Conservation (phyloP, 2,888 invertebrate genomes). For the Drosophila stalkeri region DNA sequence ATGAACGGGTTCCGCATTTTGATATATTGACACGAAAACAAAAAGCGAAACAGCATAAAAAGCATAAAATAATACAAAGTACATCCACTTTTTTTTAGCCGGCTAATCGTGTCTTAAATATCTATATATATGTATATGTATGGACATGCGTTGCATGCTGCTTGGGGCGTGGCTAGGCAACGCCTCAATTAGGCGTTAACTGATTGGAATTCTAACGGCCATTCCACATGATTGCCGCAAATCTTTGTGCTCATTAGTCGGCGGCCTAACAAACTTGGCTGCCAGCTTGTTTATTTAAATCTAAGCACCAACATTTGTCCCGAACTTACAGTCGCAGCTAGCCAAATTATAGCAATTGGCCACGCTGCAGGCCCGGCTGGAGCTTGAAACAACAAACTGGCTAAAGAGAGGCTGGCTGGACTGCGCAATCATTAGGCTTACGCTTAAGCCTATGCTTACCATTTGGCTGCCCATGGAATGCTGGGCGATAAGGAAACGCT, state of each 20-base stretch:
- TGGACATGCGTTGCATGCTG: slow-evolving; percentile 44
- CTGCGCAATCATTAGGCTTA: slow-evolving; percentile 53
- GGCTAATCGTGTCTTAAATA: slow-evolving; percentile 34
- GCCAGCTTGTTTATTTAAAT: slow-evolving; percentile 64
- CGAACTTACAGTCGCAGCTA: slow-evolving; percentile 17
- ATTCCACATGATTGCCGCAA: slow-evolving; percentile 62
- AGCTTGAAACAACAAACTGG: slow-evolving; percentile 45
- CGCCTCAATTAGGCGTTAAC: slow-evolving; percentile 75
- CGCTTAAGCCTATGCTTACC: slow-evolving; percentile 29
- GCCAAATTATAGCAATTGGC: slow-evolving; percentile 69
- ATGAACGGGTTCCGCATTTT: slow-evolving; percentile 75
- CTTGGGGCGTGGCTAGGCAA: slow-evolving; percentile 41
- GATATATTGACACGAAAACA: slow-evolving; percentile 73
- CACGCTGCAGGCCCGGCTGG: slow-evolving; percentile 41
- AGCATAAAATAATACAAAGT: slow-evolving; percentile 44
- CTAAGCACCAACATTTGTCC: slow-evolving; percentile 54
- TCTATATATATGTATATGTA: slow-evolving; percentile 28
- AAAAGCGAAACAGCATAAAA: slow-evolving; percentile 16
- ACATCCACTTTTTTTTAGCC: slow-evolving; percentile 24
- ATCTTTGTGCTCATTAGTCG: slow-evolving; percentile 67
- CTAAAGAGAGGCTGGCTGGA: slow-evolving; percentile 53
- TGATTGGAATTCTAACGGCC: slow-evolving; percentile 72
- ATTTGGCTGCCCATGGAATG: slow-evolving; percentile 44
- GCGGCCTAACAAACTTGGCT: slow-evolving; percentile 50
- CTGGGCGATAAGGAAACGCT: slow-evolving; percentile 64